Conservation (phyloP, 2,113 vertebrate species). For the Ginglymostoma cirratum region DNA sequence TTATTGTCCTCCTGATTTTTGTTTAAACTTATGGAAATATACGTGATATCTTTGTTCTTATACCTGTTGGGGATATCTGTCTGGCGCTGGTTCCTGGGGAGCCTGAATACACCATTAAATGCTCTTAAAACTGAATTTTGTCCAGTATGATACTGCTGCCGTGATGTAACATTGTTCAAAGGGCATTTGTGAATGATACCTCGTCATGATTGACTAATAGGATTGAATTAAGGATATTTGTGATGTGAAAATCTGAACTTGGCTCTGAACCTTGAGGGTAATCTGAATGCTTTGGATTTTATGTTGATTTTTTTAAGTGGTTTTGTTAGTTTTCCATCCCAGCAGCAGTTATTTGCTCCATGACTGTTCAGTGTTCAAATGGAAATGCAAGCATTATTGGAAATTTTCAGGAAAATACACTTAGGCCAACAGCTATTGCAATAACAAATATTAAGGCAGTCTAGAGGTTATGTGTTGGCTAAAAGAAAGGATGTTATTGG, state of each 20-base stretch:
- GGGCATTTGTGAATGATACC: background rate
- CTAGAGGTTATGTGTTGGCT: background rate
- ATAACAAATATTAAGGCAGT: background rate
- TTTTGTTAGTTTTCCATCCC: background rate
- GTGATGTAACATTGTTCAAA: background rate
- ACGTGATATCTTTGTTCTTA: background rate
- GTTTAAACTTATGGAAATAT: background rate
- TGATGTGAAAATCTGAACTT: background rate
- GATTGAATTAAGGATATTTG: background rate
- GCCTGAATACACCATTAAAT: background rate
- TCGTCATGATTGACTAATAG: background rate
- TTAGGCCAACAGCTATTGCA: background rate
- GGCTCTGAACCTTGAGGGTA: background rate
- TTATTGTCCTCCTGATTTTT: background rate
- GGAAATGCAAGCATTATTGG: background rate
- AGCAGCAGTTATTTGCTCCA: background rate
- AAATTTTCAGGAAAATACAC: background rate
- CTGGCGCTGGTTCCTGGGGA: background rate
- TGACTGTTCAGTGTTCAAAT: background rate
- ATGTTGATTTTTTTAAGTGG: background rate
- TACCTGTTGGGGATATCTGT: background rate
- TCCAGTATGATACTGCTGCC: background rate
- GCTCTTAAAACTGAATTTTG: background rate
- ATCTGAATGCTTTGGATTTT: background rate
- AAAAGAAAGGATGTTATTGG: background rate